phyloP scores from a whole-genome alignment of 2,113 vertebrate species.

The Ellobius talpinus region DNA sequence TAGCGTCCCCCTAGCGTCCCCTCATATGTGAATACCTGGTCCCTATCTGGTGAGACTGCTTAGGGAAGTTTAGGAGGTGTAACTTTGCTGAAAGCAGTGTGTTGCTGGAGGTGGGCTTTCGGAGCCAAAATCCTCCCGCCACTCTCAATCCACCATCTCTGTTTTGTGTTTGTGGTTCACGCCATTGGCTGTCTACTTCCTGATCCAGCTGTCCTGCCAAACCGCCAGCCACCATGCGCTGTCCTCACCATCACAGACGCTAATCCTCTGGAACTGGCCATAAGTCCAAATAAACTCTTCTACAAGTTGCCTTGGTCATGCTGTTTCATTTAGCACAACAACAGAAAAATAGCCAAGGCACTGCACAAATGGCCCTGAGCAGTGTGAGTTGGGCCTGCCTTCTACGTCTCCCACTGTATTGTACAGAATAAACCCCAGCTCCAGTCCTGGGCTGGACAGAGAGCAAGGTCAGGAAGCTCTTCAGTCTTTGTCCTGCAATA shows the following conservation, averaged over 20 bases:
- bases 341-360: neutral
- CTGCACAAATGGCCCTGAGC: neutral
- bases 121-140: neutral
- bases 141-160: neutral
- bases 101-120: neutral
- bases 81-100: neutral
- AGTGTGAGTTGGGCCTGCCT: fast-evolving
- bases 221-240: neutral
- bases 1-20: too few species aligned
- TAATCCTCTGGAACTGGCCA: neutral
- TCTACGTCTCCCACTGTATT: neutral
- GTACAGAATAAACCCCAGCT: too few species aligned
- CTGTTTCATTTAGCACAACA: neutral
- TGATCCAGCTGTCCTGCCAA: neutral
- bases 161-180: neutral
- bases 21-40: neutral
- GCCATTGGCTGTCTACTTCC: too few species aligned
- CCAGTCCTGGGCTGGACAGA: neutral
- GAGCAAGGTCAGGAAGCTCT: too few species aligned
- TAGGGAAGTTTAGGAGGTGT: neutral
- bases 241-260: neutral
- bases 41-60: neutral
- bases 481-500: neutral
- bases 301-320: neutral
- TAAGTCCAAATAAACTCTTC: neutral